Base-by-base conservation (phyloP, 2,888 invertebrate genomes). In the Ornithoptera alexandrae region DNA sequence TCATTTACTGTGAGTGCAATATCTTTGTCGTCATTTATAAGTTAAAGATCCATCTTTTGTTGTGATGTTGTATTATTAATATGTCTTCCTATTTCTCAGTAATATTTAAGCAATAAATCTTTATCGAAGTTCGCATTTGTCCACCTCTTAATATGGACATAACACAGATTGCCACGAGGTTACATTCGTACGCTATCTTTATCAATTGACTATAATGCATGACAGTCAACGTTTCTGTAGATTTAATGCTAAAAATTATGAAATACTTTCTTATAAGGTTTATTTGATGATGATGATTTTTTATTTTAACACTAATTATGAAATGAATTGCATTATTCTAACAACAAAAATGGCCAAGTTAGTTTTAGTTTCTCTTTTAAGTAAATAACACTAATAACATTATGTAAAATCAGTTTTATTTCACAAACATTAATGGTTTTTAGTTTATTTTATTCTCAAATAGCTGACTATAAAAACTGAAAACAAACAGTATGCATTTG, bases 11-110 rank as follows among this genome's bases (percentile, higher is more conserved):
- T 60, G 30, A 46, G 46, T 50, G 30, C 7, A 53, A 66, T 66
- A 66, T 59, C 24, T 66, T 60, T 50, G 12, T 60, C 50, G 60
- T 60, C 46, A 66, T 66, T 60, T 66, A 66, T 50, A 30, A 60
- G 46, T 61, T 60, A 60, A 50, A 30, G 46, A 66, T 61, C 46
- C n/a, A n/a, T n/a, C 36, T 61, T 61, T 66, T 60, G 39, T 60
- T n/a, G 22, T n/a, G 66, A 61, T 50, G 53, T 50, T 66, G 60
- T 61, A 66, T 66, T 66, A 53, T 66, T 50, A 61, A 50, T 66
- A 66, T 66, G 30, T 30, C 20, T 22, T 22, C 22, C 12, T 59
- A 50, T 46, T 59, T 46, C 24, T 65, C 30, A 18, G 22, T 59
- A 22, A 46, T 46, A 65, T 65, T 50, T 59, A 59, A 30, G 30